phyloP scores from a whole-genome alignment of 2,113 vertebrate species.

The Ameiurus melas region DNA sequence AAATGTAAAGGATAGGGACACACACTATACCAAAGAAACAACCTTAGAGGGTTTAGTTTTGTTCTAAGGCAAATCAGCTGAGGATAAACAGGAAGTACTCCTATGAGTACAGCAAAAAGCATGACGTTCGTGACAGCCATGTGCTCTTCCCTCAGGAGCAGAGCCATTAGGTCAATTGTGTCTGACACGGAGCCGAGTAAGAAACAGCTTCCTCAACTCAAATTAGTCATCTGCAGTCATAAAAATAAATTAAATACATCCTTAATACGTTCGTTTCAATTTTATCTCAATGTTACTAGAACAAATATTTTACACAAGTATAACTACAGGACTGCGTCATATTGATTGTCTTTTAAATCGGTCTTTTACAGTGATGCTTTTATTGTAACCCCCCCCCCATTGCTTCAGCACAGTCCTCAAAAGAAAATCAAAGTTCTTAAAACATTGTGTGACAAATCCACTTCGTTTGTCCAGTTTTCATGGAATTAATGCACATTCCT shows the following conservation, averaged over 20 bases:
- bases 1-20: background rate
- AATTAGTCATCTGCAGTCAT: background rate
- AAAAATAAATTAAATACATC: background rate
- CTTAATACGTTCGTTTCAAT: background rate
- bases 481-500: background rate
- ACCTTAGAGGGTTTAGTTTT: background rate
- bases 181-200: background rate
- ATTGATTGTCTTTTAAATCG: background rate
- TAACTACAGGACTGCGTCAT: too few relatives aligned
- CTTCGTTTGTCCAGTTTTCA: background rate
- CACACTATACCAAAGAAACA: background rate
- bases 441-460: background rate
- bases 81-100: background rate
- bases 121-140: background rate
- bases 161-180: background rate
- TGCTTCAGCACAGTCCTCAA: background rate
- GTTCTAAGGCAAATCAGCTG: background rate
- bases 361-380: background rate
- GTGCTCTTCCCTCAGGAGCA: background rate
- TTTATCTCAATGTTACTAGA: background rate
- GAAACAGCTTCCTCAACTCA: background rate
- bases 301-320: background rate
- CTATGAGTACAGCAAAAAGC: background rate
- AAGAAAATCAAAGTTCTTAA: background rate
- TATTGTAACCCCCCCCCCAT: background rate